These are phyloP conservation scores for Anguilla obscura DNA, from an alignment of 2,797 vertebrate species.

Conservation along the genomic window DNA sequence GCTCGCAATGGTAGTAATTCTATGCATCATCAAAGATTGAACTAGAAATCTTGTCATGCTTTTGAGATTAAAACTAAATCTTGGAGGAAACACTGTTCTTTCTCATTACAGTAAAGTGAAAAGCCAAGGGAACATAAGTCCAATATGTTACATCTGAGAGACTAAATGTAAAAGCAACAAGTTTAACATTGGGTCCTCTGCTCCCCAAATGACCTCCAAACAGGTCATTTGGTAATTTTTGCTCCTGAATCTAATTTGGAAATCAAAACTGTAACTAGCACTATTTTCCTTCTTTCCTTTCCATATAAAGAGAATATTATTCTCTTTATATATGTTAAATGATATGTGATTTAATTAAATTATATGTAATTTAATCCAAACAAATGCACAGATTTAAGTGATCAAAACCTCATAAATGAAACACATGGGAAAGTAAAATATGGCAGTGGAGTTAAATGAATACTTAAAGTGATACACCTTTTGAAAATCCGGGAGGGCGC, in stretches of 20 bases:
- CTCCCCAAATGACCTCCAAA: not conserved
- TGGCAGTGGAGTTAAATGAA: not conserved
- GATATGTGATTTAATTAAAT: no score
- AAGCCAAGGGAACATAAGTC: not conserved
- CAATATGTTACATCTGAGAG: not conserved
- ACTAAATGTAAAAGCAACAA: not conserved
- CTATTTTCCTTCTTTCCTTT: not conserved
- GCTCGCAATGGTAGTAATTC: no score
- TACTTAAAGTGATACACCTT: not conserved
- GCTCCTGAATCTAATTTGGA: not conserved
- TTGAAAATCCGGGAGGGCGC: not conserved
- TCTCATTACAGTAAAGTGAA: no score
- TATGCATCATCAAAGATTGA: no score
- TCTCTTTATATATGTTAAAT: no score
- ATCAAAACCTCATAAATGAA: not conserved
- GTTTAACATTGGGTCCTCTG: no score
- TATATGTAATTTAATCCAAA: not conserved
- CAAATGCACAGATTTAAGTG: not conserved
- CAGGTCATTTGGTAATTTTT: not conserved
- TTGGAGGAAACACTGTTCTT: no score
- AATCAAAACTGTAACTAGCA: not conserved
- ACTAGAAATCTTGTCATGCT: no score
- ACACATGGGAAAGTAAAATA: not conserved
- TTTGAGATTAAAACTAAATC: no score
- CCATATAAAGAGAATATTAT: no score